Conservation (phyloP, 2,888 invertebrate genomes). For the Cheilosia variabilis region DNA sequence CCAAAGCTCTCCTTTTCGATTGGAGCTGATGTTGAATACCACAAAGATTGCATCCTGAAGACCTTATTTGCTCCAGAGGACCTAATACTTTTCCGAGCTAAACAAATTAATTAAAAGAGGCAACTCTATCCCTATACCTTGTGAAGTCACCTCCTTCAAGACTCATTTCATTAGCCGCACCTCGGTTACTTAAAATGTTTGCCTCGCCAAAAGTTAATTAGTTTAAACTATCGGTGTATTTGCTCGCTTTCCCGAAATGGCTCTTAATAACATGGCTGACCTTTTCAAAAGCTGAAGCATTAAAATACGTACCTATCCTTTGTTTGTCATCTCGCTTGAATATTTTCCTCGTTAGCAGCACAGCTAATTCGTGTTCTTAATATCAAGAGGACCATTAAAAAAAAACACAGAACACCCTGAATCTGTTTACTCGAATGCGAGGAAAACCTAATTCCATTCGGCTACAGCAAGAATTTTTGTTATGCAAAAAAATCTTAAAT, state of each 20-base stretch:
- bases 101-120: conserved; percentile 18
- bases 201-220: conserved; percentile 57
- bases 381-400: conserved; percentile 47
- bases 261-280: conserved; percentile 12
- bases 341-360: conserved; percentile 43
- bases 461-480: conserved; percentile 13
- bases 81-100: too few relatives aligned
- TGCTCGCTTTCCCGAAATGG: conserved; percentile 9
- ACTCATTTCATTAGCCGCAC: conserved; percentile 6
- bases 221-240: conserved; percentile 48
- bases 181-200: conserved; percentile 17
- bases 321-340: conserved; percentile 56
- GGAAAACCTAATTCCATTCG: conserved; percentile 43
- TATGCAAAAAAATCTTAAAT: conserved; percentile 40
- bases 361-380: conserved; percentile 43
- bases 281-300: conserved; percentile 19
- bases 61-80: too few relatives aligned
- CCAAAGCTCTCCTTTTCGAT: too few relatives aligned
- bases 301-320: conserved; percentile 38
- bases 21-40: too few relatives aligned
- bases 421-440: conserved; percentile 60
- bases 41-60: too few relatives aligned
- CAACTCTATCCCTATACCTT: neutral
- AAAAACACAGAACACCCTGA: conserved; percentile 35
- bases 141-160: conserved; percentile 10